Evolutionary conservation across 1,140 invertebrate genomes (phyloP), one percentile per base, ranked within the genome.

Genomic region (Zaprionus africanus): DNA sequence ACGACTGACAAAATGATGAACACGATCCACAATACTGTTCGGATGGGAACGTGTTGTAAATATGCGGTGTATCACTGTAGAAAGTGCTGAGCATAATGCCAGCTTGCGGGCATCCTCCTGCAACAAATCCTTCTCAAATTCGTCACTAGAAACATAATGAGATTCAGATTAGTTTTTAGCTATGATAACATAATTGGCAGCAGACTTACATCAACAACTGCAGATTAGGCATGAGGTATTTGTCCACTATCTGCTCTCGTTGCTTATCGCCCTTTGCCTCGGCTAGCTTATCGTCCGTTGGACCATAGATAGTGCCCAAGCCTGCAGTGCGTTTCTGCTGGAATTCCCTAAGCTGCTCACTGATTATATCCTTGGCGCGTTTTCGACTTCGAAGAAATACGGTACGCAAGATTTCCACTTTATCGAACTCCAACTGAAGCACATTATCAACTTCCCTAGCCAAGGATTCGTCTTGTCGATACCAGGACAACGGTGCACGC

Each of bases 381-480:
- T 94, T 94, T 43, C 98, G 94, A 31, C 97, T 97, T 91, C 98
- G 97, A 93, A 96, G 95, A 93, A 99, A 99, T 73, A 97, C 96
- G 92, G 95, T 96, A 69, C 97, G 94, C 41, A 99, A 93, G 75
- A 96, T 96, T 93, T 98, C 98, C 91, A 98, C 97, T 91, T 98
- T 97, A 91, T 98, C 96, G 67, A 95, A 95, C 91, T 97, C 97
- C 63, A 96, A 95, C 46, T 95, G 94, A 76, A 99, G 94, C 26
- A 97, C 96, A 85, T 97, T 96, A 87, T 98, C 97, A 56, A 98
- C 97, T 94, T 98, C 97, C 72, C 96, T 95, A 12, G 97, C 96
- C 92, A 98, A 95, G 0, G 85, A 78, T 26, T 98, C 97, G 85
- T 98, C 97, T 51, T 97, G 96, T 78, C 97, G 96, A 72, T 95